These are phyloP conservation scores for Chloropsis cyanopogon DNA, from an alignment of 2,113 vertebrate species.

Conservation along the genomic window DNA sequence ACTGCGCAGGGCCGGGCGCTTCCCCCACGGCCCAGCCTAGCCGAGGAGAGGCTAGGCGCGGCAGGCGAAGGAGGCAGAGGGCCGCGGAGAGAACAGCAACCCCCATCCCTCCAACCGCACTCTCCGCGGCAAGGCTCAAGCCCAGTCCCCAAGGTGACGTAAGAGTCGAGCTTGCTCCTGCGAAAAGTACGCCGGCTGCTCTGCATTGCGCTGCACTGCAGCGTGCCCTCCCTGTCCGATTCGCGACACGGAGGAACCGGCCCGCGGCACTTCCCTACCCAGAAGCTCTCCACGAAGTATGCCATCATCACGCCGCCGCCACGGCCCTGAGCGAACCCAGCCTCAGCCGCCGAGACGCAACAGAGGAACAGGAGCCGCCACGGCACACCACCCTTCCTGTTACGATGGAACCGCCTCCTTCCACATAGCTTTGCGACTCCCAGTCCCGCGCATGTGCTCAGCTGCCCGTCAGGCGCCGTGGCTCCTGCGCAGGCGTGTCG, in stretches of 20 bases:
- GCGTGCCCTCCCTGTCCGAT: not conserved
- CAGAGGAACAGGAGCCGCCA: not conserved
- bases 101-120: not conserved
- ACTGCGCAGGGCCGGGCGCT: not conserved
- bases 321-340: not conserved
- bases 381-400: not conserved
- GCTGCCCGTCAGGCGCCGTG: not conserved
- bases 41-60: not conserved
- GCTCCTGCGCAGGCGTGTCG: not conserved
- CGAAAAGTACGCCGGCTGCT: not conserved
- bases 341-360: constrained; percentile 1
- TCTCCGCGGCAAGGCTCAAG: not conserved
- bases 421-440: not conserved
- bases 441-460: not conserved
- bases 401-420: not conserved
- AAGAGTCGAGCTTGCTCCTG: not conserved
- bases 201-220: not conserved
- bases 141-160: not conserved
- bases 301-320: constrained; percentile 77
- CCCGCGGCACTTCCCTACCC: constrained; percentile 72
- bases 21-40: not conserved
- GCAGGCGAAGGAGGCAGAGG: not conserved
- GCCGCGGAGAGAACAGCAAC: not conserved
- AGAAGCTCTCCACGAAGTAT: constrained; percentile 91
- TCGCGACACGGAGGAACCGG: not conserved